Evolutionary conservation across 2,888 invertebrate genomes (phyloP), one percentile per base, ranked within the genome.

Genomic region (Drosophila helvetica): DNA sequence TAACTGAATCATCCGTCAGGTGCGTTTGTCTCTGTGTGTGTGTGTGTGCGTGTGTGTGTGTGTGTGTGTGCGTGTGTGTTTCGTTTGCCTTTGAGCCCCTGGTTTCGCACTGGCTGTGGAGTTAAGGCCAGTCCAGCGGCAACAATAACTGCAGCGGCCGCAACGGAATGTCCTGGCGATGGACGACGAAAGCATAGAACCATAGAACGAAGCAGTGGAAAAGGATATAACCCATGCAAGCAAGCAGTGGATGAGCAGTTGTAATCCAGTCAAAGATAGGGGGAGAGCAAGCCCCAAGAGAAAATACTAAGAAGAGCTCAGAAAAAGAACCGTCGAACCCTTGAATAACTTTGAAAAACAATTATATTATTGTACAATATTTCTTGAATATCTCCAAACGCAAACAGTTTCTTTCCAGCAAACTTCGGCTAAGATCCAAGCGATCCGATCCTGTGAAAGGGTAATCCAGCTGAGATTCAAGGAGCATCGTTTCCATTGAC

Each of bases 1-100:
- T 73, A 72, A 73, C 82, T 79, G 79, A 80, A 81, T 84, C 87
- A 85, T 84, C 64, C 70, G 57, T 69, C 70, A 71, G 83, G 22
- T 57, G 42, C 45, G 30, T 52, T n/a, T 50, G 42, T 22, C 46
- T 45, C 3, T 59, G 48, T 17, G 19, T 51, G 38, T 54, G 50
- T 53, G 62, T 63, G 50, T 55, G 17, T 64, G 48, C 54, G 53
- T 65, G 55, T 68, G 45, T 59, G 53, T 17, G 25, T 51, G 38
- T 54, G 50, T 53, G 64, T 63, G 52, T 55, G n/a, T 64, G 48
- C 54, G 55, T 66, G 80, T 65, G 74, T 74, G 8, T 8, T 25
- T 25, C 25, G 79, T 70, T 75, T 48, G 54, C 68, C 22, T 62
- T 43, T 42, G 38, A 47, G 18, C 25, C 52, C 55, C 19, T 22